Conservation (phyloP, 2,797 vertebrate genomes). For the Catharus ustulatus region DNA sequence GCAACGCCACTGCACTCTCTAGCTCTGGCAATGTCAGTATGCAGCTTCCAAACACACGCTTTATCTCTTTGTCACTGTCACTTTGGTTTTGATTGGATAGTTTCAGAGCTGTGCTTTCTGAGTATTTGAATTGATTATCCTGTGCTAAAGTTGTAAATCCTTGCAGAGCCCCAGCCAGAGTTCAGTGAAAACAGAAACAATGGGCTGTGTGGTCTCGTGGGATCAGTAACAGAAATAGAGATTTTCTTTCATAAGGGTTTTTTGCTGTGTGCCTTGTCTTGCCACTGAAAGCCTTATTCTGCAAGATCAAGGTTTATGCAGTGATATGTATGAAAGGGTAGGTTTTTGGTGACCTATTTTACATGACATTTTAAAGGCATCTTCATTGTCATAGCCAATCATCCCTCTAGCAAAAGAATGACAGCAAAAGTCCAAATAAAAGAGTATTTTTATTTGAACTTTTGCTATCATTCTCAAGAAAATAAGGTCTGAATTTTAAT, state of each 20-base stretch:
- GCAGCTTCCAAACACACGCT: background rate
- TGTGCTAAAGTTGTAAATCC: background rate
- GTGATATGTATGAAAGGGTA: background rate
- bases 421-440: too few species aligned
- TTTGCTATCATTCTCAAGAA: background rate
- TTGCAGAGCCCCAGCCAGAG: background rate
- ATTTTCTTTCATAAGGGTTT: background rate
- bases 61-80: background rate
- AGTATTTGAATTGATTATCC: background rate
- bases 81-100: constrained; percentile 5
- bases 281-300: background rate
- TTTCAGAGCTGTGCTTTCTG: background rate
- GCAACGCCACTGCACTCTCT: background rate
- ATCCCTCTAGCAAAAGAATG: background rate
- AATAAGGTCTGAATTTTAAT: background rate
- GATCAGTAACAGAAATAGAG: background rate
- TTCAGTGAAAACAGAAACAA: background rate
- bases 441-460: background rate
- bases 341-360: background rate
- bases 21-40: background rate
- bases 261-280: background rate
- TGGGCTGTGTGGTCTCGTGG: background rate
- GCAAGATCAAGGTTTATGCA: background rate
- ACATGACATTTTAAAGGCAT: background rate
- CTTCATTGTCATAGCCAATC: background rate